These are phyloP conservation scores for Pyrgus malvae DNA, from an alignment of 2,888 invertebrate genomes.

Conservation along the genomic window DNA sequence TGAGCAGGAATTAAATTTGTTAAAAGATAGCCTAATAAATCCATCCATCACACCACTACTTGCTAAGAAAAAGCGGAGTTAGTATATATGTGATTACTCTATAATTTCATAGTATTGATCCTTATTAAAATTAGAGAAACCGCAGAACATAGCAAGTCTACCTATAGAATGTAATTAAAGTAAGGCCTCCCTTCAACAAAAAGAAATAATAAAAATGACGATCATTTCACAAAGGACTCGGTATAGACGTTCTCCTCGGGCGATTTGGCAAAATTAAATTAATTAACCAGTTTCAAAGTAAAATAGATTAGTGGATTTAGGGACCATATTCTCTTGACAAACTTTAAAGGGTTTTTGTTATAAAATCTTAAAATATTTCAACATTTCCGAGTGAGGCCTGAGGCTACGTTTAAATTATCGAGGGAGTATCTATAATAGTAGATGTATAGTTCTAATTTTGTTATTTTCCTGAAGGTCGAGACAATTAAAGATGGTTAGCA, in stretches of 20 bases:
- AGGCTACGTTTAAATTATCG: conserved; percentile 16
- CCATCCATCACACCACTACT: no score
- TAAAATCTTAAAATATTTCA: conserved; percentile 21
- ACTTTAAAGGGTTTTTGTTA: conserved; percentile 23
- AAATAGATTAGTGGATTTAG: conserved; percentile 19
- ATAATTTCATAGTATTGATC: no score
- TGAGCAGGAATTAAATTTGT: neutral
- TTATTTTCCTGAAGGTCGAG: no score
- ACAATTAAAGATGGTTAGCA: no score
- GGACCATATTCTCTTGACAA: conserved; percentile 22
- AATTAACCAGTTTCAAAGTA: conserved; percentile 26
- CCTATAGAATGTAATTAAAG: neutral
- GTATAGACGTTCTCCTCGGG: conserved; percentile 8
- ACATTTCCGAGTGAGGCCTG: neutral
- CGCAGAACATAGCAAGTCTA: no score
- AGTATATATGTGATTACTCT: no score
- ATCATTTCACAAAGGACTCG: conserved; percentile 22
- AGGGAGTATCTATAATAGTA: neutral
- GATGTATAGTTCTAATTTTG: neutral
- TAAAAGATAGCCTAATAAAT: no score
- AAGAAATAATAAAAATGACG: conserved; percentile 13
- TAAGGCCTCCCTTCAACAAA: neutral
- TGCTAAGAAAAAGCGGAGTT: no score
- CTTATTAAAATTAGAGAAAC: no score
- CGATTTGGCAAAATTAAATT: conserved; percentile 17